These are phyloP conservation scores for Hystrix cristata DNA, from an alignment of 2,113 vertebrate species.

Conservation along the genomic window DNA sequence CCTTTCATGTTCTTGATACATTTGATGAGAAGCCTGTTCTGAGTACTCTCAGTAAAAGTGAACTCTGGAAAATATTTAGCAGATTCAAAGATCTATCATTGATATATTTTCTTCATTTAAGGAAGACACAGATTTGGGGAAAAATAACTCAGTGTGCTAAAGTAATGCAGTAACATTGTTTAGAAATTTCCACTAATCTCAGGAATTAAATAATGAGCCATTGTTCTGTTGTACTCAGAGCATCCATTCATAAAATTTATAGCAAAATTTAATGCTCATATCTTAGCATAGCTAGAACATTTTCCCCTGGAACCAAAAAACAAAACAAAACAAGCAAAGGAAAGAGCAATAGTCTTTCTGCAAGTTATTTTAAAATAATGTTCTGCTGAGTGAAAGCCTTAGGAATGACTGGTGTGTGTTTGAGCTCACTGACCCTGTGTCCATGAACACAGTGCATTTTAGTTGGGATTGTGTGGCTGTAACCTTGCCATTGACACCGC, in stretches of 20 bases:
- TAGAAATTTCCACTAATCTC: background rate
- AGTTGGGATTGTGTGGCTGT: background rate
- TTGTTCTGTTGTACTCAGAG: background rate
- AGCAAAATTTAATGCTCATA: background rate
- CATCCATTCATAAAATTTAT: background rate
- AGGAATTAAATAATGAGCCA: slow-evolving; percentile 4
- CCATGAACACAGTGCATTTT: background rate
- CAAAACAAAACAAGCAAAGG: background rate
- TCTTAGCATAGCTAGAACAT: background rate
- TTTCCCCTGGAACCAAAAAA: background rate
- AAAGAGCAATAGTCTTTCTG: background rate
- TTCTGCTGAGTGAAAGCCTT: background rate
- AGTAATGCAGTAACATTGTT: background rate
- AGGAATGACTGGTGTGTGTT: background rate
- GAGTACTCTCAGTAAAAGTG: background rate
- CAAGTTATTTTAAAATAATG: background rate
- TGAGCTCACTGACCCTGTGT: background rate
- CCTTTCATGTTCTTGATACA: background rate
- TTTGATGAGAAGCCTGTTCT: background rate
- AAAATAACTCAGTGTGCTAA: background rate
- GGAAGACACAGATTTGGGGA: background rate
- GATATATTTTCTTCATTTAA: slow-evolving; percentile 40
- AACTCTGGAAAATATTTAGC: background rate
- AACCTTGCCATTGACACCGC: background rate
- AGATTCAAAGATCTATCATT: background rate